Conservation (phyloP, 2,113 vertebrate genomes). For the Periophthalmus modestus region DNA sequence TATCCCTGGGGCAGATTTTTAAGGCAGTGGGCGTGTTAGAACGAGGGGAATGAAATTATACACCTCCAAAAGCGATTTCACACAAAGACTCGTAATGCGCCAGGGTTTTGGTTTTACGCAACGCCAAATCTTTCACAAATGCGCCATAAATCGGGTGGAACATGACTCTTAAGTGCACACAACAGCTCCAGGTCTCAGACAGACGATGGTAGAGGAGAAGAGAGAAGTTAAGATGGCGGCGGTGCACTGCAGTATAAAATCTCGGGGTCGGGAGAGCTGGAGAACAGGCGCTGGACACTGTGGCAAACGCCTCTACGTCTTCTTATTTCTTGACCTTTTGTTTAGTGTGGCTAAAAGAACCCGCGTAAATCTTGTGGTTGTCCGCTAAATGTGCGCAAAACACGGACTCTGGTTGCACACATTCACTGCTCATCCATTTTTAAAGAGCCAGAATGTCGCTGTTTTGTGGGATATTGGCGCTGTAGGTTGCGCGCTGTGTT, state of each 20-base stretch:
- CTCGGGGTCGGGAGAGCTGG: constrained; percentile 35
- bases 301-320: neutral
- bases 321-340: neutral
- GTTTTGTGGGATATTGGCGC: constrained; percentile 23
- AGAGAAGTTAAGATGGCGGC: constrained; percentile 90
- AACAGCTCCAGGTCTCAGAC: constrained; percentile 45
- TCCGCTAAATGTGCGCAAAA: neutral
- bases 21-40: constrained; percentile 62
- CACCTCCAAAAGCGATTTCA: neutral
- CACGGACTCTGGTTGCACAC: neutral
- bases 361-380: fast-evolving
- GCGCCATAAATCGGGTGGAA: neutral
- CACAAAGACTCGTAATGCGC: neutral
- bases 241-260: constrained; percentile 87
- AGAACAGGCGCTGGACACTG: constrained; percentile 36
- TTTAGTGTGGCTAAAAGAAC: neutral
- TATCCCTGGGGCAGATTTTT: constrained; percentile 39
- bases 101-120: fast-evolving
- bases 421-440: constrained; percentile 35
- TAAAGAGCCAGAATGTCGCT: constrained; percentile 13
- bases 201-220: constrained; percentile 45
- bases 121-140: neutral
- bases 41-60: constrained; percentile 16
- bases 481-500: neutral
- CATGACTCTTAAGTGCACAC: neutral